Evolutionary conservation across 2,113 vertebrate genomes (phyloP).

Genomic region (Mirza zaza): DNA sequence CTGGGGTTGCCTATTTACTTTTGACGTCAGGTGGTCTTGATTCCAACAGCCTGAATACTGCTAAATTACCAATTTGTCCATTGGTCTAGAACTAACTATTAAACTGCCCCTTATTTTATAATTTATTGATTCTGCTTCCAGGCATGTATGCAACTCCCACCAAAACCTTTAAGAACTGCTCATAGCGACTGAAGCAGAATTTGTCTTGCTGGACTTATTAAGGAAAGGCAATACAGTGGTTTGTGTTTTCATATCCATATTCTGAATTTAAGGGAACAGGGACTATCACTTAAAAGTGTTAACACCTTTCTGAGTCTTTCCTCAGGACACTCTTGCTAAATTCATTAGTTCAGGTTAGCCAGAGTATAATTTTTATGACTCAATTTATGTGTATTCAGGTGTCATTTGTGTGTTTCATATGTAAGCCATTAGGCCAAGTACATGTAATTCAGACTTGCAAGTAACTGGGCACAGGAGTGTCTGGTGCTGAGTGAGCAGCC

Average conservation of each 20-base stretch:
- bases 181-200: background rate
- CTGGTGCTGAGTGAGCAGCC: background rate
- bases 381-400: background rate
- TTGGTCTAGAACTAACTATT: background rate
- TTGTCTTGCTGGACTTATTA: background rate
- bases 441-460: background rate
- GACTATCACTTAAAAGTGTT: background rate
- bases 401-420: background rate
- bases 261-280: background rate
- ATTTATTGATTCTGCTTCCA: background rate
- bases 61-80: background rate
- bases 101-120: background rate
- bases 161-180: background rate
- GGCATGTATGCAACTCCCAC: background rate
- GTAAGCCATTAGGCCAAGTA: background rate
- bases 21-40: background rate
- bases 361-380: background rate
- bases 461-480: background rate
- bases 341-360: background rate
- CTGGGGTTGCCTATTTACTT: constrained; percentile 7
- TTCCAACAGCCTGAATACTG: background rate
- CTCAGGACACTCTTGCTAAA: background rate
- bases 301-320: background rate
- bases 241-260: background rate
- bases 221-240: background rate